Evolutionary conservation across 2,888 invertebrate species (phyloP).

Genomic region (Brachypalpus laphriformis): DNA sequence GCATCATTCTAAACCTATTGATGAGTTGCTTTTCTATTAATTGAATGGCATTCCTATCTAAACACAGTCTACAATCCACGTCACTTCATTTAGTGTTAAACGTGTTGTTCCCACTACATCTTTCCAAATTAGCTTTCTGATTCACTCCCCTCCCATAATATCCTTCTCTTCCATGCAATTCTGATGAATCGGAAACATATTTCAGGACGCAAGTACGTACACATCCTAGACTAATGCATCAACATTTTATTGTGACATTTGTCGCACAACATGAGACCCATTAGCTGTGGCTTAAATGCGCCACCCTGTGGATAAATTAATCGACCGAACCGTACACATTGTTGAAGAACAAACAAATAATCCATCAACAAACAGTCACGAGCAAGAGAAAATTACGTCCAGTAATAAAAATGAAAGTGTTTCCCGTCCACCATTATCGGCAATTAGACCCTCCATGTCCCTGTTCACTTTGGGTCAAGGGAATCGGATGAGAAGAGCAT

Average conservation of each 20-base stretch:
- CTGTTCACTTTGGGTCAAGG: background rate
- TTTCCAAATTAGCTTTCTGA: slow-evolving; percentile 2
- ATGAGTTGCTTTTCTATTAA: background rate
- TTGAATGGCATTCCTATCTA: background rate
- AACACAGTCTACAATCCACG: background rate
- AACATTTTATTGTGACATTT: slow-evolving; percentile 11
- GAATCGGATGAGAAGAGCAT: background rate
- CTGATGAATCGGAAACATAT: background rate
- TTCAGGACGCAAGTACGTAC: background rate
- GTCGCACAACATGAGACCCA: background rate
- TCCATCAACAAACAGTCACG: slow-evolving; percentile 17
- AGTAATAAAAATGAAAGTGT: background rate
- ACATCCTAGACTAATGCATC: background rate
- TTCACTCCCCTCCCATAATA: background rate
- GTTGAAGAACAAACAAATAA: slow-evolving; percentile 18
- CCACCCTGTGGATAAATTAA: slow-evolving; percentile 21
- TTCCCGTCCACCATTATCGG: background rate
- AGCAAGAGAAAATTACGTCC: background rate
- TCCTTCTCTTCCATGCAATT: background rate
- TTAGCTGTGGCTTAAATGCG: slow-evolving; percentile 1
- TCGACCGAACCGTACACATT: background rate
- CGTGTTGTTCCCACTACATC: background rate
- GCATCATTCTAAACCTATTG: background rate
- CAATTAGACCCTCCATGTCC: background rate
- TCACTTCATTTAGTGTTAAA: background rate